Percentiles rank a stretch among this genome's conserved stretches.
phyloP scores from a whole-genome alignment of 2,888 invertebrate species.

The Agrilus cyanescens region DNA sequence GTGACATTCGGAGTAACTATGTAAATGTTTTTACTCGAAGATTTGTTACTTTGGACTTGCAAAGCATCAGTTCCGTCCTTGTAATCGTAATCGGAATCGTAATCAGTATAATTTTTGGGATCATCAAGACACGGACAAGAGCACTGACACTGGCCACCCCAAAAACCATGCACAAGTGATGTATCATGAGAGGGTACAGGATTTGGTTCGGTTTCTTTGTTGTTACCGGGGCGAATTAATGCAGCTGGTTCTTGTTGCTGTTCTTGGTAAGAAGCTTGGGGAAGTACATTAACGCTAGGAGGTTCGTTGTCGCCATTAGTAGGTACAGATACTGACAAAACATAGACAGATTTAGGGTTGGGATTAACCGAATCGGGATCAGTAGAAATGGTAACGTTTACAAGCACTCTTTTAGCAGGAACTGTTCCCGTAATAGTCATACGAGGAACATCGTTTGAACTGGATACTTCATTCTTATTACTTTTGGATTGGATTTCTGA shows the following conservation, averaged over 20 bases:
- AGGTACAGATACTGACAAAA: constrained; percentile 70
- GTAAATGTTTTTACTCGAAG: constrained; percentile 15
- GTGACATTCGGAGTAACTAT: background rate
- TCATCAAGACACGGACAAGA: constrained; percentile 56
- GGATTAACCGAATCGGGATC: constrained; percentile 44
- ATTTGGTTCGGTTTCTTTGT: constrained; percentile 9
- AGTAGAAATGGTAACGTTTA: constrained; percentile 72
- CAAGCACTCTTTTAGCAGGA: constrained; percentile 51
- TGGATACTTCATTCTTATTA: too few species aligned
- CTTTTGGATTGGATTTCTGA: too few species aligned
- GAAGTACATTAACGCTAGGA: constrained; percentile 42
- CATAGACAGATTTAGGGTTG: constrained; percentile 58
- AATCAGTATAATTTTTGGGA: constrained; percentile 28
- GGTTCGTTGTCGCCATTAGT: constrained; percentile 44
- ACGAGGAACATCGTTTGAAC: constrained; percentile 24
- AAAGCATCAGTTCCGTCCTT: constrained; percentile 4
- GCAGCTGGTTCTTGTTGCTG: constrained; percentile 15
- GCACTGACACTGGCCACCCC: constrained; percentile 62
- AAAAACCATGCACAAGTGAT: constrained; percentile 21
- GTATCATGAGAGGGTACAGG: constrained; percentile 9
- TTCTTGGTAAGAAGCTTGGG: constrained; percentile 7
- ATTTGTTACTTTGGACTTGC: background rate
- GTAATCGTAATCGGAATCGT: constrained; percentile 9
- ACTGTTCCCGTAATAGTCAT: constrained; percentile 28
- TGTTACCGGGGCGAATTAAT: constrained; percentile 23